These are phyloP conservation scores for Tragelaphus imberbis DNA, from an alignment of 2,113 vertebrate species.

Conservation along the genomic window DNA sequence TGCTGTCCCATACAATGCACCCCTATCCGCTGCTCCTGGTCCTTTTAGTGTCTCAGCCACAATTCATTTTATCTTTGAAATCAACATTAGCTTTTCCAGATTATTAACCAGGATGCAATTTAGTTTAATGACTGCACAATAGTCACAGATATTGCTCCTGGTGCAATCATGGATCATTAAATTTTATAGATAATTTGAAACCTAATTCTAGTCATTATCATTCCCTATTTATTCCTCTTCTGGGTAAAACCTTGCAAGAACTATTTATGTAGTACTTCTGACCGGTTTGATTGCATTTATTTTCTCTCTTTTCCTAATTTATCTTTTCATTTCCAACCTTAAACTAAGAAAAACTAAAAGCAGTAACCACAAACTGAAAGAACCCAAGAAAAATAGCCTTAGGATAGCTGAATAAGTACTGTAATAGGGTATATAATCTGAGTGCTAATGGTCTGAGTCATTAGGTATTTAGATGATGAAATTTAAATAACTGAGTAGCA, in stretches of 20 bases:
- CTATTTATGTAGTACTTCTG: not conserved
- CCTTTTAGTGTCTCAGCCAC: not conserved
- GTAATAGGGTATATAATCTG: not conserved
- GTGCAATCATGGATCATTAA: not conserved
- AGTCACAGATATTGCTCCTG: not conserved
- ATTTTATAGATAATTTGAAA: not conserved
- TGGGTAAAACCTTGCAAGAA: not conserved
- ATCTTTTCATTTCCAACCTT: not conserved
- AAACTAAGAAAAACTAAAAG: not conserved
- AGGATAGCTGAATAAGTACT: not conserved
- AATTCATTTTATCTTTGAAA: not conserved
- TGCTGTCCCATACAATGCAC: fast-evolving
- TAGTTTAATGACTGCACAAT: not conserved
- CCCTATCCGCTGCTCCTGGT: fast-evolving
- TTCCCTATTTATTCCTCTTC: not conserved
- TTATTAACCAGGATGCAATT: not conserved
- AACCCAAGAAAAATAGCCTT: not conserved
- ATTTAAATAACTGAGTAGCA: not conserved
- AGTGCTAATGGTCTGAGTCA: not conserved
- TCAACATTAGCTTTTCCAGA: not conserved
- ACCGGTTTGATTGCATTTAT: not conserved
- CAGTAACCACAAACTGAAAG: not conserved
- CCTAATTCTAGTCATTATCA: not conserved
- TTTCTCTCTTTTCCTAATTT: not conserved
- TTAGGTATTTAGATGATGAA: not conserved